Base-by-base conservation (phyloP, 30 jellyfish, hydroid and myxozoan species). In the Phacellophora camtschatica region DNA sequence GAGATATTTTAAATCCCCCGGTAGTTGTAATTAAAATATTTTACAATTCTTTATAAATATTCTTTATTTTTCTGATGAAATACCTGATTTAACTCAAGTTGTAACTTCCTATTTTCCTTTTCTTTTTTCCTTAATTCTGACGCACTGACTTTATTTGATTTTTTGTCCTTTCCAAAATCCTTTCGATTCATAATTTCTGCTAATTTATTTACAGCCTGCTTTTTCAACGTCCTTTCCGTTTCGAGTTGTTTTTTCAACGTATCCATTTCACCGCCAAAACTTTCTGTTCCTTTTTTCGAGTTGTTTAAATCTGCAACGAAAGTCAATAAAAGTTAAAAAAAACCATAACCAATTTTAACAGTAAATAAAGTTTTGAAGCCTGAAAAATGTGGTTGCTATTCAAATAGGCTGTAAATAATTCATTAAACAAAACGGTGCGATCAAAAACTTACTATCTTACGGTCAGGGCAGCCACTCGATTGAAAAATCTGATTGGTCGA, bases 71-170 rank as follows among this genome's bases (percentile, higher is more conserved):
- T n/a, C n/a, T n/a, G n/a, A n/a, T n/a, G n/a, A n/a, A n/a, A n/a
- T 1, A 90, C 97, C 96, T 90, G 96, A 43, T 63, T 71, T 19
- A 90, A 48, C 34, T 74, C 89, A 31, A 80, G 42, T 46, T 82
- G 96, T 4, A 90, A 77, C 16, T 82, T 90, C 49, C 93, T 59
- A 59, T 90, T 90, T 33, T 90, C 97, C 71, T 83, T 83, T 39
- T 90, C 97, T 35, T 90, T 90, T 80, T 90, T 90, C 77, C 88
- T 90, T 74, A 90, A 35, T 59, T 83, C 97, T 5, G 97, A 81
- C 8, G 97, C 85, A 39, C 87, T 77, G 48, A 83, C 96, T 83
- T 84, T 90, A 69, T 80, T 88, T 16, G 95, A 77, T 42, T 70
- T 90, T 46, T 89, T 89, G 16, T 68, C 66, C 16, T 71, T 24